Percentiles rank a stretch among this genome's conserved stretches.
Conservation (phyloP, 2,113 vertebrate genomes). For the Ia io region DNA sequence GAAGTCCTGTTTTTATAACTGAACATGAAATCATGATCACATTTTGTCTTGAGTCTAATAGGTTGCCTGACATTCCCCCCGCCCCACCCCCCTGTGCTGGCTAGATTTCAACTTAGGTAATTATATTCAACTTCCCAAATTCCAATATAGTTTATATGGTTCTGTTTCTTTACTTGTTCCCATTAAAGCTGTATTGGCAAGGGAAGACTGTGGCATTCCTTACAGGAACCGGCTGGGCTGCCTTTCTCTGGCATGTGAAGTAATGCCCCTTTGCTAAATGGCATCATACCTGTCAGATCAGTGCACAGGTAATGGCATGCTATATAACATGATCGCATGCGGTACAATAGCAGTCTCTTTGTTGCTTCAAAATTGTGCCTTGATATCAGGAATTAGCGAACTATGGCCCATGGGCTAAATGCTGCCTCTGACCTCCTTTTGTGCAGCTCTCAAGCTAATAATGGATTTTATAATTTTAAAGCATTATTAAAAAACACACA, state of each 20-base stretch:
- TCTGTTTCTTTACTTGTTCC: conserved; percentile 9
- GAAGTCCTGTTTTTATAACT: conserved; percentile 19
- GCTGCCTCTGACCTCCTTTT: neutral
- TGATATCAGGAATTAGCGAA: neutral
- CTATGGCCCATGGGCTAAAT: neutral
- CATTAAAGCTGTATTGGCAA: conserved; percentile 9
- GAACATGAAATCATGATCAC: neutral
- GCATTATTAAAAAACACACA: neutral
- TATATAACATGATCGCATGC: neutral
- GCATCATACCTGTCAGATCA: neutral
- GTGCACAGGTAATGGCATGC: neutral
- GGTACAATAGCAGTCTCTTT: neutral
- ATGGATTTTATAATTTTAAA: neutral
- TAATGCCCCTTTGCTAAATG: neutral
- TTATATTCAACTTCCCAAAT: conserved; percentile 43
- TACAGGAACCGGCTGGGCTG: neutral
- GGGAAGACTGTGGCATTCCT: conserved; percentile 10
- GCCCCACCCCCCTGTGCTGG: neutral
- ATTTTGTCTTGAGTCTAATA: conserved; percentile 47
- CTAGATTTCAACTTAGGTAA: conserved; percentile 46
- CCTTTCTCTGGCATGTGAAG: neutral
- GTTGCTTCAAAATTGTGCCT: neutral
- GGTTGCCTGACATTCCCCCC: neutral
- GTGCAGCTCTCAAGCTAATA: neutral
- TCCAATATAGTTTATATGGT: neutral